Evolutionary conservation across 2,113 vertebrate species (phyloP).

Genomic region (Paraplagusia blochii): DNA sequence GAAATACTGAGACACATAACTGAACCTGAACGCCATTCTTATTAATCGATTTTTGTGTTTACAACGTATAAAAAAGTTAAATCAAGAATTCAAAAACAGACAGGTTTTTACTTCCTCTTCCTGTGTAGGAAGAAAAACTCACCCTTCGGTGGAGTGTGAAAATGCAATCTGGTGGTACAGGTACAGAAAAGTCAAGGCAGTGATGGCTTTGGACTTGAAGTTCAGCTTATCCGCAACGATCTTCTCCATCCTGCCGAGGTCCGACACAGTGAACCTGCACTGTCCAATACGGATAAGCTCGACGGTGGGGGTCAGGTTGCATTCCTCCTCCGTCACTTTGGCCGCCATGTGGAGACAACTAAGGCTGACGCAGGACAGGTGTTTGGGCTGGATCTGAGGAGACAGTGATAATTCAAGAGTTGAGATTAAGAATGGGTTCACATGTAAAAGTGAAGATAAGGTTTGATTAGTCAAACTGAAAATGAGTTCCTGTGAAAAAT

Average conservation of each 20-base stretch:
- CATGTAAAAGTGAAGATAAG: too few species aligned
- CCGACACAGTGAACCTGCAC: conserved; percentile 92
- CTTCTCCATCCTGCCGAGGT: conserved; percentile 94
- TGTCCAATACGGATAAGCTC: conserved; percentile 97
- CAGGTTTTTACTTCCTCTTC: background rate
- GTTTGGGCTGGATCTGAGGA: conserved; percentile 89
- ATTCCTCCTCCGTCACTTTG: conserved; percentile 85
- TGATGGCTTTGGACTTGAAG: conserved; percentile 93
- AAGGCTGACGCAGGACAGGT: conserved; percentile 94
- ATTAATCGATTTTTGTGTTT: too few species aligned
- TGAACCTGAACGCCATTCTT: too few species aligned
- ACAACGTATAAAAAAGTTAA: too few species aligned
- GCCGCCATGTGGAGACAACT: conserved; percentile 92
- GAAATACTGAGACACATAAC: too few species aligned
- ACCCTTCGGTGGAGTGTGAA: conserved; percentile 87
- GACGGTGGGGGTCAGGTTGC: conserved; percentile 82
- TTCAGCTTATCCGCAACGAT: conserved; percentile 92
- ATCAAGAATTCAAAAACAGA: too few species aligned
- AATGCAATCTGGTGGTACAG: conserved; percentile 87
- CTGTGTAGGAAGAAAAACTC: conserved; percentile 25
- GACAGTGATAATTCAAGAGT: too few species aligned
- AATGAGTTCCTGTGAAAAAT: too few species aligned
- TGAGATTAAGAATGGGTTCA: too few species aligned
- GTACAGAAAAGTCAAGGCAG: conserved; percentile 98
- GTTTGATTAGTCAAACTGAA: too few species aligned